Percentiles rank a stretch among this genome's conserved stretches.
Evolutionary conservation across 1,140 invertebrate genomes (phyloP).

Genomic region (Sipha flava): DNA sequence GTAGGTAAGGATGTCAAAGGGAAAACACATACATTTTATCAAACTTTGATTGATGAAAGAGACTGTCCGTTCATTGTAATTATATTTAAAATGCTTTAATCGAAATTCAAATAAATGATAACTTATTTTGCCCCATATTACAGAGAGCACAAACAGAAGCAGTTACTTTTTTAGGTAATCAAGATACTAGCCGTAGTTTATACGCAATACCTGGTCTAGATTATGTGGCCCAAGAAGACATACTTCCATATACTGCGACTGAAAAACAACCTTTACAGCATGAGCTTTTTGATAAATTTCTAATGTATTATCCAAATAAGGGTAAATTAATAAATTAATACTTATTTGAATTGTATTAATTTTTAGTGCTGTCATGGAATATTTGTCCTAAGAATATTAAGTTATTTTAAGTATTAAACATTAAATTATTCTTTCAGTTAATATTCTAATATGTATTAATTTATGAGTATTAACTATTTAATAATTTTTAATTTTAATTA

Average conservation of each 20-base stretch:
- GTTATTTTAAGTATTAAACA: background rate
- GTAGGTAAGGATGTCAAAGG: constrained; percentile 83
- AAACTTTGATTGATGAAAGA: constrained; percentile 90
- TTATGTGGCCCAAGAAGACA: constrained; percentile 94
- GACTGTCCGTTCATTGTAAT: constrained; percentile 93
- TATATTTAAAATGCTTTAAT: constrained; percentile 37
- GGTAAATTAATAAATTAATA: constrained; percentile 45
- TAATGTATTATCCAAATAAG: constrained; percentile 68
- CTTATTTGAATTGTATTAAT: background rate
- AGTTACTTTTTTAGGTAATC: constrained; percentile 93
- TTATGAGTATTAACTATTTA: too few relatives aligned
- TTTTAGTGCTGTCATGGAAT: too few relatives aligned
- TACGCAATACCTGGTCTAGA: constrained; percentile 93
- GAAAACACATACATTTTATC: constrained; percentile 87
- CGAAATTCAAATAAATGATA: background rate
- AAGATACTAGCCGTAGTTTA: constrained; percentile 83
- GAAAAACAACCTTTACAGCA: constrained; percentile 80
- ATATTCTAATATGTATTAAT: too few relatives aligned
- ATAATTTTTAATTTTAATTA: too few relatives aligned
- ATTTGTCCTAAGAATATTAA: background rate
- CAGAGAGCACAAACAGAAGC: constrained; percentile 92
- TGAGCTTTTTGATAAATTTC: constrained; percentile 93
- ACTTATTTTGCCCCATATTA: constrained; percentile 33
- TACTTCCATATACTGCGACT: constrained; percentile 72
- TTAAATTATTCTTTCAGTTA: background rate